phyloP scores from a whole-genome alignment of 2,797 vertebrate species.

The Coendou prehensilis region DNA sequence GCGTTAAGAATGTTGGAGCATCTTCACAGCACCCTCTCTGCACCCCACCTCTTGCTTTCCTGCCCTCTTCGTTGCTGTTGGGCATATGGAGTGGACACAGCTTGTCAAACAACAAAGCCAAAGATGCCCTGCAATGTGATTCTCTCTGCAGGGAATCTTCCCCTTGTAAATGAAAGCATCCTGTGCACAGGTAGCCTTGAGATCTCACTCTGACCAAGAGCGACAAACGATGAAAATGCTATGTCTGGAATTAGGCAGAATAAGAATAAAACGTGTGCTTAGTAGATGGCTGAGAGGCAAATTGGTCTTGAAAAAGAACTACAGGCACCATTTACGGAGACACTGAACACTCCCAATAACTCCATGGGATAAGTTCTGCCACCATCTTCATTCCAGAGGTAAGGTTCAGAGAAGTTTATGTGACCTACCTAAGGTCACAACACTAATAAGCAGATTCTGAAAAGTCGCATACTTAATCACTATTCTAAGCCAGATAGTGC shows the following conservation, averaged over 20 bases:
- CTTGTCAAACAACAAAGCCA: slow-evolving; percentile 50
- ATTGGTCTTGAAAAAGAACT: slow-evolving; percentile 46
- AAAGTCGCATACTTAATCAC: slow-evolving; percentile 19
- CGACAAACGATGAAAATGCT: slow-evolving; percentile 30
- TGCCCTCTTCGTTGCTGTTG: slow-evolving; percentile 8
- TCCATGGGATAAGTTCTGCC: neutral
- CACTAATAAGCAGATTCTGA: slow-evolving; percentile 51
- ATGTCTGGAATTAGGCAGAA: slow-evolving; percentile 26
- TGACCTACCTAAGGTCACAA: slow-evolving; percentile 23
- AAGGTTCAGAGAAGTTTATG: slow-evolving; percentile 45
- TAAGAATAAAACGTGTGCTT: neutral
- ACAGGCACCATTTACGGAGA: neutral
- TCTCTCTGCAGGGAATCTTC: neutral
- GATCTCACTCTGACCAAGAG: slow-evolving; percentile 35
- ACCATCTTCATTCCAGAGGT: neutral
- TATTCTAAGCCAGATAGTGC: neutral
- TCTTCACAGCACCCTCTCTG: neutral
- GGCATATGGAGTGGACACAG: neutral
- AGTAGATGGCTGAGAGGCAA: slow-evolving; percentile 1
- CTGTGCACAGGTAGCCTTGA: slow-evolving; percentile 3
- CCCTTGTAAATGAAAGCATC: slow-evolving; percentile 32
- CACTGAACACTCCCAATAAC: neutral
- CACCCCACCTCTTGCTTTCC: neutral
- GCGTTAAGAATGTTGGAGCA: slow-evolving; percentile 20
- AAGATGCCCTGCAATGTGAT: neutral